Evolutionary conservation across 2,113 vertebrate genomes (phyloP), one percentile per base, ranked within the genome.

Genomic region (Callocephalon fimbriatum): DNA sequence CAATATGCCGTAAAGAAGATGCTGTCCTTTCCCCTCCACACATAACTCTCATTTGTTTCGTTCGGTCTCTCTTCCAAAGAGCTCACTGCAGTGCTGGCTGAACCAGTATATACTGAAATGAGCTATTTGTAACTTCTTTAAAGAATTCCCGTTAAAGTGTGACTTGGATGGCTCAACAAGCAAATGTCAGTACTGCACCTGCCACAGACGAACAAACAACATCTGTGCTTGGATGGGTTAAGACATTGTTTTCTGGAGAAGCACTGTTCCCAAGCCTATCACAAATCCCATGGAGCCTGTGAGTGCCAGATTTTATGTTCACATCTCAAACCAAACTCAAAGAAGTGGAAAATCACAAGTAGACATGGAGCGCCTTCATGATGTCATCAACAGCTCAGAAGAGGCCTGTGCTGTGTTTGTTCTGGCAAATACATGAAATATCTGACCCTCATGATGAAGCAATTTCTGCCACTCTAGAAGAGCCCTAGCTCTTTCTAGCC

Each of bases 281-380:
- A 48, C 37, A 86, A 77, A 90, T 62, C 63, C 86, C 65, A 63
- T 3, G 56, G 65, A 51, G 54, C 56, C 65, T 75, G 13, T 5
- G 15, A 77, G n/a, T 65, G 86, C 47, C 87, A 91, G 56, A 56
- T 72, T 91, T 87, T 85, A 51, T 32, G 66, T 68, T 75, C 73
- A 23, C 12, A 32, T 74, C 77, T 92, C 65, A 42, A 89, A 87
- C 23, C 45, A 70, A 81, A 58, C 35, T 63, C 61, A 63, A 37
- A 38, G 45, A 78, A 78, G 40, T 88, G 27, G 56, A 93, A 96
- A 96, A 97, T 47, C 77, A 85, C 65, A 72, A 81, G 94, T 7
- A 75, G 73, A 53, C 23, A 16, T 0, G 1, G 53, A 94, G 61
- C 8, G 21, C 19, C 45, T 81, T 66, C 68, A 84, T 27, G 18